phyloP scores from a whole-genome alignment of 2,797 vertebrate species.

The Danio choprae region DNA sequence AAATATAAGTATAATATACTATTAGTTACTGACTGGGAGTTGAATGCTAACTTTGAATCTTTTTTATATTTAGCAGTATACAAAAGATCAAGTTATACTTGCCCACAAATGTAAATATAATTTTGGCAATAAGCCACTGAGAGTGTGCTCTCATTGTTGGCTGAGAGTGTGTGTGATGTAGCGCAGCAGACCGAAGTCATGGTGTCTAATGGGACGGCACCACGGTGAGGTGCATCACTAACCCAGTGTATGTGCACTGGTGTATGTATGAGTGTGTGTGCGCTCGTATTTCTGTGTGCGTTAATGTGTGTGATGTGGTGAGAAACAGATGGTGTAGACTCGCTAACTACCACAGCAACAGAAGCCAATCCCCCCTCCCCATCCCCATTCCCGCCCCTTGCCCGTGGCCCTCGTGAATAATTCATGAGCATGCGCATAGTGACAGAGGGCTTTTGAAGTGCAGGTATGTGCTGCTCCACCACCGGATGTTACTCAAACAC shows the following conservation, averaged over 20 bases:
- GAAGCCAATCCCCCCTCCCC: slow-evolving; percentile 59
- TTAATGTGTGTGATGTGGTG: slow-evolving; percentile 62
- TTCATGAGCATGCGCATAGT: slow-evolving; percentile 75
- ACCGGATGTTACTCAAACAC: slow-evolving; percentile 27
- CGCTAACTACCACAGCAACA: slow-evolving; percentile 74
- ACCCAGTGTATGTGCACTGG: slow-evolving; percentile 10
- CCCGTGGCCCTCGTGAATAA: slow-evolving; percentile 73
- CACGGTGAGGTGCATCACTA: slow-evolving; percentile 20
- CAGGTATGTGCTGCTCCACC: slow-evolving; percentile 67
- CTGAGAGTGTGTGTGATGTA: neutral
- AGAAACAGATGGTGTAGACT: slow-evolving; percentile 81
- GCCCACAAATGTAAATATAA: neutral
- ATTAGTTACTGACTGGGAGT: too few species aligned
- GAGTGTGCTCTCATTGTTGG: neutral
- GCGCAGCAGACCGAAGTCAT: neutral
- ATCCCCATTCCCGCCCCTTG: slow-evolving; percentile 55
- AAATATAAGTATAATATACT: too few species aligned
- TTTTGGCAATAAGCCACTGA: too few species aligned
- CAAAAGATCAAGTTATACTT: neutral
- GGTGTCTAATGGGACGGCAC: slow-evolving; percentile 25
- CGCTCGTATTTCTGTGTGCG: slow-evolving; percentile 37
- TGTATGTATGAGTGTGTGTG: slow-evolving; percentile 38
- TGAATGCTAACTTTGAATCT: too few species aligned
- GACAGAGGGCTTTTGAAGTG: slow-evolving; percentile 79
- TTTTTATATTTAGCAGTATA: neutral